Percentiles rank a stretch among this genome's conserved stretches.
phyloP scores from a whole-genome alignment of 1,140 invertebrate species.

The Drosophila rufa region DNA sequence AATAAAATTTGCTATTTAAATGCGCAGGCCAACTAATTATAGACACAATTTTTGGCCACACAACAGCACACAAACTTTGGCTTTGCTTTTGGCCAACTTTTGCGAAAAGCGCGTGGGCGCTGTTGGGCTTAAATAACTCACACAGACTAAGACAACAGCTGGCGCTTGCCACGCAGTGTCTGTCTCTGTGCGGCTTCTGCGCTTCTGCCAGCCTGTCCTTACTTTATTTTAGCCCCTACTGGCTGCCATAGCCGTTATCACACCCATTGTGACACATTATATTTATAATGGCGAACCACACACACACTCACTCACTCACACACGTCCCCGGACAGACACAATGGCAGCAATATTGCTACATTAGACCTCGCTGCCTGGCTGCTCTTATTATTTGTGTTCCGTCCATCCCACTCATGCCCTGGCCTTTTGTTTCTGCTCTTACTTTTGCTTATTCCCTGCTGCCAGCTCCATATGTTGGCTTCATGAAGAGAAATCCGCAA shows the following conservation, averaged over 20 bases:
- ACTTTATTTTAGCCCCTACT: constrained; percentile 53
- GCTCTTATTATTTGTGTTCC: constrained; percentile 56
- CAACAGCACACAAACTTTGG: constrained; percentile 14
- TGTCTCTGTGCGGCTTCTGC: constrained; percentile 56
- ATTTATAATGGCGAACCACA: constrained; percentile 70
- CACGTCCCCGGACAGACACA: constrained; percentile 40
- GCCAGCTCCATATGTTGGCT: constrained; percentile 61
- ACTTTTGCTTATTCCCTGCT: constrained; percentile 22
- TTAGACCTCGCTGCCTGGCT: constrained; percentile 51
- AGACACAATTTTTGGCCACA: constrained; percentile 56
- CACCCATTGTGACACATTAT: constrained; percentile 78
- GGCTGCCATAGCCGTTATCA: constrained; percentile 66
- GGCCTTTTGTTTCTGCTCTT: constrained; percentile 35
- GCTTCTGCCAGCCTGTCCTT: constrained; percentile 21
- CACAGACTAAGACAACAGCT: constrained; percentile 35
- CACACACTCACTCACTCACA: constrained; percentile 21
- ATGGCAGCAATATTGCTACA: constrained; percentile 53
- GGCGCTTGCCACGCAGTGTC: constrained; percentile 64
- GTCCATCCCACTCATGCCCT: constrained; percentile 47
- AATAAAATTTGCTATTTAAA: constrained; percentile 62
- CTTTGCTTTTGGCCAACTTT: constrained; percentile 35
- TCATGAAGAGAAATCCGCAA: constrained; percentile 74
- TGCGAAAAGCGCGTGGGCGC: constrained; percentile 56
- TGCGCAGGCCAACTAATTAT: constrained; percentile 65
- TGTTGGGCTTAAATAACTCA: constrained; percentile 55